These are phyloP conservation scores for Diabrotica virgifera DNA, from an alignment of 1,140 invertebrate genomes.

Conservation along the genomic window DNA sequence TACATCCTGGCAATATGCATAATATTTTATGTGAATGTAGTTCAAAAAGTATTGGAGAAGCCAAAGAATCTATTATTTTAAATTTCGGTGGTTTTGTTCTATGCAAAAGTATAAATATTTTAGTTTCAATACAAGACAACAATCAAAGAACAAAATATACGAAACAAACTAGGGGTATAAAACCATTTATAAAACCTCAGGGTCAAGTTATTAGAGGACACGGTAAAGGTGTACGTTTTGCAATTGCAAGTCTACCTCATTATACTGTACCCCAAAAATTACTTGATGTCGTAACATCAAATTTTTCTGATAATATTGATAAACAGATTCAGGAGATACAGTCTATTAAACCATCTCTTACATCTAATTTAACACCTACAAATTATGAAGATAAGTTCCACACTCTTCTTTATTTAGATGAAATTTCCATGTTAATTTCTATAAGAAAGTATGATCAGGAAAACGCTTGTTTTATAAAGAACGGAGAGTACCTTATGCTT, in stretches of 20 bases:
- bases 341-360: conserved; percentile 53
- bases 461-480: conserved; percentile 59
- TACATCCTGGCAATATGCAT: conserved; percentile 44
- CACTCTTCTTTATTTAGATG: conserved; percentile 73
- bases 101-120: conserved; percentile 53
- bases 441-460: conserved; percentile 70
- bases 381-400: conserved; percentile 68
- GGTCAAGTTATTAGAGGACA: conserved; percentile 47
- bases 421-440: conserved; percentile 62
- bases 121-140: conserved; percentile 41
- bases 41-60: conserved; percentile 56
- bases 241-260: conserved; percentile 50
- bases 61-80: conserved; percentile 58
- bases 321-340: conserved; percentile 38
- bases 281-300: conserved; percentile 48
- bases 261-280: conserved; percentile 60
- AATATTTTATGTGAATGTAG: conserved; percentile 50
- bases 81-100: conserved; percentile 58
- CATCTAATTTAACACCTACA: conserved; percentile 49
- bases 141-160: conserved; percentile 9
- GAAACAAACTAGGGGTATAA: not conserved
- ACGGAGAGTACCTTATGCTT: conserved; percentile 68
- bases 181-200: conserved; percentile 5
- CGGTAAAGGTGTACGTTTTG: conserved; percentile 55
- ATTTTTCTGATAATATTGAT: not conserved